Conservation (phyloP, 2,797 vertebrate species). For the Vultur gryphus region DNA sequence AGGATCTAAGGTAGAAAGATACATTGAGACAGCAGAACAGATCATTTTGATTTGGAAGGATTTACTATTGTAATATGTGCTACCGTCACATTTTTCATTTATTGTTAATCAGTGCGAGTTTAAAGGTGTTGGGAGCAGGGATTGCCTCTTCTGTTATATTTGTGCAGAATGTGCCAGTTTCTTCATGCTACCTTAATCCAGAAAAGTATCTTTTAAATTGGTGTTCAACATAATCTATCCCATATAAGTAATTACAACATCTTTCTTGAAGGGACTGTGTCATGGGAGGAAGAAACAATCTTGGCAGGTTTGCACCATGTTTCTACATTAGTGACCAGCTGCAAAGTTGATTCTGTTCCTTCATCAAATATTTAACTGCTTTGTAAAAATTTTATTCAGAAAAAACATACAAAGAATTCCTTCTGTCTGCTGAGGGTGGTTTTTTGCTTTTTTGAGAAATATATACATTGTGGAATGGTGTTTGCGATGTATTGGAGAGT, state of each 20-base stretch:
- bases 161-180: background rate
- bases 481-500: background rate
- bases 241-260: background rate
- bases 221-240: background rate
- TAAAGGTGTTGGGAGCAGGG: background rate
- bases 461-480: background rate
- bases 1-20: background rate
- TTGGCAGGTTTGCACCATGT: background rate
- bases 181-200: background rate
- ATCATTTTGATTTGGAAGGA: background rate
- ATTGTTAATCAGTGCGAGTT: background rate
- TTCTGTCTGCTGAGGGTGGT: background rate
- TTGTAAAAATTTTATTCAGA: background rate
- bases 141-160: background rate
- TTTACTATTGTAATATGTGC: background rate
- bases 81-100: background rate
- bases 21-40: background rate
- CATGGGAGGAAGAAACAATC: background rate
- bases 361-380: background rate
- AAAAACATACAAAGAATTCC: background rate
- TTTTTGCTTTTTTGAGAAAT: background rate
- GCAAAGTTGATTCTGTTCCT: background rate
- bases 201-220: background rate
- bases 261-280: background rate
- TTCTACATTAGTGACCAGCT: background rate